Percentiles rank a stretch among this genome's conserved stretches.
phyloP scores from a whole-genome alignment of 2,113 vertebrate genomes.

The Pithys albifrons region DNA sequence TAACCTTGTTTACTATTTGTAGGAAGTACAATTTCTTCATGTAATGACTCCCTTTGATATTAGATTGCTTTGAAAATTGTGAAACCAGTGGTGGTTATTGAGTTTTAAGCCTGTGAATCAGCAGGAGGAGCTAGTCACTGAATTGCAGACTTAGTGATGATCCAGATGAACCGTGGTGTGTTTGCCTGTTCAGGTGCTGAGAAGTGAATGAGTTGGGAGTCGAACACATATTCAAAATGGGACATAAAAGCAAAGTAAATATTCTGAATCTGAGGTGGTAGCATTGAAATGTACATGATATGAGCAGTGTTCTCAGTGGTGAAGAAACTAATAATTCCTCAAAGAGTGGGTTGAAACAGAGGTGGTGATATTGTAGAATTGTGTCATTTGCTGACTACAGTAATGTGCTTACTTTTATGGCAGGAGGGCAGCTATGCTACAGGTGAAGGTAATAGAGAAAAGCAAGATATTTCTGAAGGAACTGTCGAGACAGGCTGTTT shows the following conservation, averaged over 20 bases:
- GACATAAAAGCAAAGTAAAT: neutral
- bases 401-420: neutral
- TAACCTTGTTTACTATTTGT: neutral
- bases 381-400: neutral
- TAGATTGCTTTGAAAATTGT: neutral
- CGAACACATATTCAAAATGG: neutral
- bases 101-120: neutral
- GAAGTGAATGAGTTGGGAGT: neutral
- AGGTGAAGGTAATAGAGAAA: neutral
- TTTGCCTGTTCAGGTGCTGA: neutral
- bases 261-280: neutral
- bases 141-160: neutral
- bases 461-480: neutral
- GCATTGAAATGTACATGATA: neutral
- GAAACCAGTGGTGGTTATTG: neutral
- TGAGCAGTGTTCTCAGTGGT: neutral
- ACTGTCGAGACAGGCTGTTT: too few species aligned
- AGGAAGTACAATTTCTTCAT: neutral
- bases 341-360: neutral
- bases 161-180: neutral
- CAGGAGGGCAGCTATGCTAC: neutral
- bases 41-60: neutral
- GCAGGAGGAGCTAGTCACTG: neutral
- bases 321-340: neutral
- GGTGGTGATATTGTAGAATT: neutral